Evolutionary conservation across 2,113 vertebrate species (phyloP).

Genomic region (Maccullochella peelii): DNA sequence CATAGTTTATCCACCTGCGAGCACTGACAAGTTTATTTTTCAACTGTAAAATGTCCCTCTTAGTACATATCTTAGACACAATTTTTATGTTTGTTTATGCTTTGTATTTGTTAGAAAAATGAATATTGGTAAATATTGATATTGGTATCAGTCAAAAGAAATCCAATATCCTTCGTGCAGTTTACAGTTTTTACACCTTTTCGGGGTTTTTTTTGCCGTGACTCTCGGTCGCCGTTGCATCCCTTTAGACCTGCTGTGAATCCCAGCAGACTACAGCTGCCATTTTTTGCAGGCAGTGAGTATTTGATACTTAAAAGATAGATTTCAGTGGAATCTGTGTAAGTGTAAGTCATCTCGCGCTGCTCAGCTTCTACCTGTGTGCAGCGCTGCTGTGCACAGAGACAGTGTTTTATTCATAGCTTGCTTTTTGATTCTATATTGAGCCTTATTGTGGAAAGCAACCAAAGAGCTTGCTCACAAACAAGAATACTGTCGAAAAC

Average conservation of each 20-base stretch:
- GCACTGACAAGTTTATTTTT: no score
- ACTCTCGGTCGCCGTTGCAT: not conserved
- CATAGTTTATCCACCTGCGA: no score
- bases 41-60: no score
- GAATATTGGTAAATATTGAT: no score
- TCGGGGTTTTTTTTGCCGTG: not conserved
- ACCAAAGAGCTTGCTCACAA: constrained; percentile 21
- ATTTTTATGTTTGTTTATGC: no score
- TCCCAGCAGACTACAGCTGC: not conserved
- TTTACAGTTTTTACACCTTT: not conserved
- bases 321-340: constrained; percentile 37
- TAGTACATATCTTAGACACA: no score
- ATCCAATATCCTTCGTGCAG: no score
- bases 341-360: constrained; percentile 20
- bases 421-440: constrained; percentile 47
- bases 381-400: constrained; percentile 21
- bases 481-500: constrained; percentile 22
- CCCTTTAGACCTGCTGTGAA: constrained; percentile 5
- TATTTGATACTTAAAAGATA: constrained; percentile 34
- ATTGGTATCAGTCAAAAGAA: not conserved
- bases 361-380: constrained; percentile 27
- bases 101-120: no score
- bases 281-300: constrained; percentile 10
- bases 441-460: constrained; percentile 35
- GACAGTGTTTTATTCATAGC: constrained; percentile 54